Percentiles rank a stretch among this genome's conserved stretches.
Conservation (phyloP, 2,113 vertebrate genomes). For the Synchiropus splendidus region DNA sequence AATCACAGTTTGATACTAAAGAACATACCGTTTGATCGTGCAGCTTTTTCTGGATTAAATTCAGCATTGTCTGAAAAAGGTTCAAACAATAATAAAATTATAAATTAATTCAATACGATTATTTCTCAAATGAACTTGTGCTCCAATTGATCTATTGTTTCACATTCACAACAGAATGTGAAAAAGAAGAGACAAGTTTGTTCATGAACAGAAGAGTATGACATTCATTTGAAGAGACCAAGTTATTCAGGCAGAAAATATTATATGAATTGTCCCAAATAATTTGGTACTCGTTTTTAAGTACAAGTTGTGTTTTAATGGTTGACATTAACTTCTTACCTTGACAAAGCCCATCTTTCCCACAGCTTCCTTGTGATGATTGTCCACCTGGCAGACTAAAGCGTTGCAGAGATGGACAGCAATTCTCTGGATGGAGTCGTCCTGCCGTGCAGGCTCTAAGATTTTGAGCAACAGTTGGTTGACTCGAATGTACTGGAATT, state of each 20-base stretch:
- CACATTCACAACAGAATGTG: no score
- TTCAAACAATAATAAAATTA: conserved; percentile 1
- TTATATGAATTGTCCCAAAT: no score
- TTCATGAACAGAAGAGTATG: no score
- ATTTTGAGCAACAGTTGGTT: conserved; percentile 92
- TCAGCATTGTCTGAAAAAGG: conserved; percentile 84
- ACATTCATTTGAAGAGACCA: no score
- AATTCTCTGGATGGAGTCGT: conserved; percentile 96
- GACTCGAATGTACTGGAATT: conserved; percentile 93
- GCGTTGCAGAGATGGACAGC: conserved; percentile 95
- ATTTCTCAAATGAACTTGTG: no score
- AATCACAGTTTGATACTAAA: background rate
- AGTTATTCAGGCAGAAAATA: no score
- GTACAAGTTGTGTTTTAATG: no score
- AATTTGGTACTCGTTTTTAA: no score
- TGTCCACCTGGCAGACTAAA: conserved; percentile 97
- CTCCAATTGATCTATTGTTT: no score
- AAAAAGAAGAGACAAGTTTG: no score
- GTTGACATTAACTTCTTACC: conserved; percentile 54
- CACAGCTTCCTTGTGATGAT: conserved; percentile 95
- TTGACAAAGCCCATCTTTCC: conserved; percentile 98
- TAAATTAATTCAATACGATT: background rate
- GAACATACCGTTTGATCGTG: conserved; percentile 84
- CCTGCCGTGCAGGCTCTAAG: conserved; percentile 85
- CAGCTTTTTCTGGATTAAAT: conserved; percentile 93